phyloP scores from a whole-genome alignment of 2,797 vertebrate genomes.

The Selene dorsalis region DNA sequence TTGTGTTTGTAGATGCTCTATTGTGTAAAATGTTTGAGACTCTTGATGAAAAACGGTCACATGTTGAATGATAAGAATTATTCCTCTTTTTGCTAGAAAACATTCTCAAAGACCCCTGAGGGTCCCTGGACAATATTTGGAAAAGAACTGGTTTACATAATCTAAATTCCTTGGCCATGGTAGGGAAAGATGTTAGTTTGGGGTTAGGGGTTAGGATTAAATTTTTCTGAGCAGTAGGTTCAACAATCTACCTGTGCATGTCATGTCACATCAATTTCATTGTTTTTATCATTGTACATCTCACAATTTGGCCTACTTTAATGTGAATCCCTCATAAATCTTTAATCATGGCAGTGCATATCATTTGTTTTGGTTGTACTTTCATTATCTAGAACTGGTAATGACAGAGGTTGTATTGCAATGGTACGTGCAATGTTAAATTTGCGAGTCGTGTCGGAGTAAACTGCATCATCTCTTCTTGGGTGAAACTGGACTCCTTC shows the following conservation, averaged over 20 bases:
- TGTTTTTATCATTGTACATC: not conserved
- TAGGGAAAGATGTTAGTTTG: too few relatives aligned
- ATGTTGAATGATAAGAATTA: too few relatives aligned
- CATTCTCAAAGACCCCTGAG: too few relatives aligned
- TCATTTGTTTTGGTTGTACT: not conserved
- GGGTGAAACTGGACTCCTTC: conserved; percentile 22
- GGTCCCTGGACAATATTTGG: too few relatives aligned
- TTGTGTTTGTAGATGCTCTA: too few relatives aligned
- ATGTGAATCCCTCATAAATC: not conserved
- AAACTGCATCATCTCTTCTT: not conserved
- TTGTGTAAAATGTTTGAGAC: too few relatives aligned
- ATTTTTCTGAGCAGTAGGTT: not conserved
- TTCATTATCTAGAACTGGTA: not conserved
- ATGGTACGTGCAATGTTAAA: not conserved
- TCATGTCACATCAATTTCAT: not conserved
- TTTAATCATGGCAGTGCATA: too few relatives aligned
- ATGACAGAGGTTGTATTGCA: not conserved
- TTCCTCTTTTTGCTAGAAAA: too few relatives aligned
- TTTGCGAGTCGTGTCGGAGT: not conserved
- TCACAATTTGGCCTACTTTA: not conserved
- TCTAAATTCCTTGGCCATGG: too few relatives aligned
- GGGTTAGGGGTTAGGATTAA: too few relatives aligned
- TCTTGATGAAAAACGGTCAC: too few relatives aligned
- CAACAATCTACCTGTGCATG: not conserved
- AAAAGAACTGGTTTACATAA: too few relatives aligned